Evolutionary conservation across 2,113 vertebrate species (phyloP).

Genomic region (Alligator sinensis): DNA sequence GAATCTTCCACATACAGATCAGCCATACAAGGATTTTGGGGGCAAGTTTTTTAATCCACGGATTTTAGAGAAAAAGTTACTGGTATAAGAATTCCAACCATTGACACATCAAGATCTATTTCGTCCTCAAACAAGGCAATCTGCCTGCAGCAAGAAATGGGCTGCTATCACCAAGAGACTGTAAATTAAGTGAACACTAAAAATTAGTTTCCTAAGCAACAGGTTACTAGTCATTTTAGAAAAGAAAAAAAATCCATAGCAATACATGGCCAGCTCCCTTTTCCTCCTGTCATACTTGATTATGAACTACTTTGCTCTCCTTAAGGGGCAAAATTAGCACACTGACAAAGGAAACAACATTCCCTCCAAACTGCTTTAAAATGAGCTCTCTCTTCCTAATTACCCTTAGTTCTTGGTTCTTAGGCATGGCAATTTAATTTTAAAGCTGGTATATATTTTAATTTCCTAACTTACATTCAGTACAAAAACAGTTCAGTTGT

Average conservation of each 20-base stretch:
- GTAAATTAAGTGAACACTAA: neutral
- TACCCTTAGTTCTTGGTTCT: neutral
- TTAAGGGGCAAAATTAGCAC: neutral
- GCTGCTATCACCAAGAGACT: neutral
- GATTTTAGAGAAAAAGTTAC: too few relatives aligned
- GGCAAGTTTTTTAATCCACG: too few relatives aligned
- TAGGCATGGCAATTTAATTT: neutral
- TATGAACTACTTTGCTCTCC: neutral
- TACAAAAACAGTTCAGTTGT: neutral
- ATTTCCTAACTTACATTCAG: neutral
- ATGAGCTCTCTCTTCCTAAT: neutral
- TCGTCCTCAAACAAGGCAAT: neutral
- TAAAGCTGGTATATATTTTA: neutral
- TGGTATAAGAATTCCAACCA: too few relatives aligned
- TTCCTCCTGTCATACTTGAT: neutral
- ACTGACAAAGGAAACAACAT: neutral
- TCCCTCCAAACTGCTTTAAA: neutral
- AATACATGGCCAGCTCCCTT: neutral
- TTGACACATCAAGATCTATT: neutral
- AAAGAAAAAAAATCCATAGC: neutral
- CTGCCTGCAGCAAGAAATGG: neutral
- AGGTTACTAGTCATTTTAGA: constrained; percentile 15
- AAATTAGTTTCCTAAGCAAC: neutral
- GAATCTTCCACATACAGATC: neutral
- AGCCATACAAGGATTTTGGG: neutral